These are phyloP conservation scores for Sogatella furcifera DNA, from an alignment of 1,140 invertebrate genomes.

Conservation along the genomic window DNA sequence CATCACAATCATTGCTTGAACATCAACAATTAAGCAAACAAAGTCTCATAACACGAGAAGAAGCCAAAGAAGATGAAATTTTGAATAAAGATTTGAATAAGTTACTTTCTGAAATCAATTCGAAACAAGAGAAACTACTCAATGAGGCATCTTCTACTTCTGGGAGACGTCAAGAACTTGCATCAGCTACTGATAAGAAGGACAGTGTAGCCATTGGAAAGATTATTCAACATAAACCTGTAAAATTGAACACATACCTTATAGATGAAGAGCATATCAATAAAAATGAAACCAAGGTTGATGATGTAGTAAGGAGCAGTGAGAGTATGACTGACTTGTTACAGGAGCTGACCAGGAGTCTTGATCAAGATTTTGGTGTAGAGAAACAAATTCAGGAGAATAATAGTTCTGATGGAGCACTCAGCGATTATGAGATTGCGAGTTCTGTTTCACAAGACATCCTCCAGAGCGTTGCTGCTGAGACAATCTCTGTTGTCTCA, in stretches of 20 bases:
- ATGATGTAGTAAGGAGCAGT: neutral
- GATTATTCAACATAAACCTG: slow-evolving; percentile 11
- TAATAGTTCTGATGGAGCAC: neutral
- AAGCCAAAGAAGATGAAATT: slow-evolving; percentile 17
- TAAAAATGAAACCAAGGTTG: slow-evolving; percentile 3
- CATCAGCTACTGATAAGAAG: neutral
- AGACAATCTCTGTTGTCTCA: neutral
- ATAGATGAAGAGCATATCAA: neutral
- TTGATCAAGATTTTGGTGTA: slow-evolving; percentile 20
- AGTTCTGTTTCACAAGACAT: too few species aligned
- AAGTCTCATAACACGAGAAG: slow-evolving; percentile 16
- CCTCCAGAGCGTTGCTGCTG: neutral
- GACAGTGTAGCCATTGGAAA: slow-evolving; percentile 5
- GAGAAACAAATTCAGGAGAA: neutral
- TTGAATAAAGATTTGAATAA: slow-evolving; percentile 19
- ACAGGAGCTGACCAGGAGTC: slow-evolving; percentile 18
- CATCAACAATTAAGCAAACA: slow-evolving; percentile 7
- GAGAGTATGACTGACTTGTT: slow-evolving; percentile 20
- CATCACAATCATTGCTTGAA: neutral
- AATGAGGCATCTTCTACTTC: neutral
- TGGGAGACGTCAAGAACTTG: neutral
- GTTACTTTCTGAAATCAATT: slow-evolving; percentile 2
- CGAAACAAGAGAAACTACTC: neutral
- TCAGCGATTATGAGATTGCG: neutral
- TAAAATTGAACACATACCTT: slow-evolving; percentile 7